A percentile compares a stretch with the other conserved stretches of the same genome.
phyloP scores from a whole-genome alignment of 2,797 vertebrate genomes.

The Halcyon leucocephala region DNA sequence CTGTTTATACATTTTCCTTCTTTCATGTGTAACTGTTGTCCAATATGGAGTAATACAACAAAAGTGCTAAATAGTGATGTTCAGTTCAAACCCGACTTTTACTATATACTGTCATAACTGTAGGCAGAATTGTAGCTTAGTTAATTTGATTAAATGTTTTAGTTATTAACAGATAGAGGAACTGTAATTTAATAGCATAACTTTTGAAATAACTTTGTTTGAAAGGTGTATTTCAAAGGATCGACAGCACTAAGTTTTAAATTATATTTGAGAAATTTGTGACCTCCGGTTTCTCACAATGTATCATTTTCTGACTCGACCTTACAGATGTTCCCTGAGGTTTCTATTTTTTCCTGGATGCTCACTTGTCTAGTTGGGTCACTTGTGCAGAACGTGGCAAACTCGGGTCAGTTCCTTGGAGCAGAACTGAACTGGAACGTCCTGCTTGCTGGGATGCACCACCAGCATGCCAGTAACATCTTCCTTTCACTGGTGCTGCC shows the following conservation, averaged over 20 bases:
- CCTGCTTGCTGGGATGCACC: not conserved
- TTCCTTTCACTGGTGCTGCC: not conserved
- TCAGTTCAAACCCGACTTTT: slow-evolving; percentile 1
- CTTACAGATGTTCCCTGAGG: not conserved
- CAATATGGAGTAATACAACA: not conserved
- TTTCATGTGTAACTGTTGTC: slow-evolving; percentile 44
- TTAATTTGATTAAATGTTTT: slow-evolving; percentile 62
- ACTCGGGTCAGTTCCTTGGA: not conserved
- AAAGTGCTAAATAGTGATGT: slow-evolving; percentile 33
- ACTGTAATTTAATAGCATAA: slow-evolving; percentile 29
- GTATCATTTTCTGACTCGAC: not conserved
- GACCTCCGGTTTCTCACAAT: not conserved
- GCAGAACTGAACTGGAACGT: not conserved
- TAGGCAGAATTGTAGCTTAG: slow-evolving; percentile 51
- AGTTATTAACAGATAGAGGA: slow-evolving; percentile 33
- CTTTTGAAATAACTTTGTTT: slow-evolving; percentile 33
- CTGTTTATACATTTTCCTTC: slow-evolving; percentile 29
- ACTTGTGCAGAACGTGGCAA: not conserved
- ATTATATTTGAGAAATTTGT: not conserved
- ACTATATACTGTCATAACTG: slow-evolving; percentile 29
- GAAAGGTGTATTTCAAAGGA: not conserved
- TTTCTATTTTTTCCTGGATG: not conserved
- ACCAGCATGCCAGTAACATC: not conserved
- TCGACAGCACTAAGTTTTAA: not conserved
- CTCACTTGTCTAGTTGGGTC: not conserved